Base-by-base conservation (phyloP, 2,888 invertebrate species). In the Troglohyphantes excavatus region DNA sequence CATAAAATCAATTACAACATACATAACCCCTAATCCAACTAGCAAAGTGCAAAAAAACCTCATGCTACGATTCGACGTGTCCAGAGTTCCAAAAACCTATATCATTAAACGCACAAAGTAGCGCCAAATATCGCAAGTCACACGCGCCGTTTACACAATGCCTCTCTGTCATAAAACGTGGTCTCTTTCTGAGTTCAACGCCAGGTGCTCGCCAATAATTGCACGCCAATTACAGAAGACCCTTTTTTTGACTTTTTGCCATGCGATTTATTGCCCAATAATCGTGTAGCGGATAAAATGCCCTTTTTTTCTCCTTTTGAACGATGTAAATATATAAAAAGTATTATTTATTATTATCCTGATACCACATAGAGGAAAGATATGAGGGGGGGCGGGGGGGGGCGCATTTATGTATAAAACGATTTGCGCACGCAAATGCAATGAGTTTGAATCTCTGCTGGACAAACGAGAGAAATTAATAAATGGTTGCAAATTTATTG, bases 161-260 rank as follows among this genome's bases (percentile, higher is more conserved):
- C 26, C 39, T 72, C n/a, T 46, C 9, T 72, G 72, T 53, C 17
- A 53, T 53, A 72, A 72, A 46, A 70, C 53, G 39, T 61, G 19
- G 27, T 29, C 72, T 43, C 72, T 82, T n/a, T n/a, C n/a, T 75
- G 68, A 73, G 75, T 70, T 27, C 70, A 13, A 75, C 61, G 73
- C 86, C 88, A 89, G 88, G 82, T 89, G 88, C 70, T 67, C 70
- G 23, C 19, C 67, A 61, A 23, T 89, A 89, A 89, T 89, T 89
- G 88, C 88, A 33, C 68, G 39, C 88, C 88, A 89, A 89, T 89
- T 82, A 89, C 53, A 73, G 53, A 39, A 43, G 39, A 19, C 7
- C n/a, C 27, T 17, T 82, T 33, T n/a, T n/a, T 63, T 43, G 21
- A 53, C 29, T 70, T 70, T 79, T 23, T 11, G 39, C 59, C 27